These are phyloP conservation scores for Sinotaia quadrata DNA, from an alignment of 2,888 invertebrate genomes.

Conservation along the genomic window DNA sequence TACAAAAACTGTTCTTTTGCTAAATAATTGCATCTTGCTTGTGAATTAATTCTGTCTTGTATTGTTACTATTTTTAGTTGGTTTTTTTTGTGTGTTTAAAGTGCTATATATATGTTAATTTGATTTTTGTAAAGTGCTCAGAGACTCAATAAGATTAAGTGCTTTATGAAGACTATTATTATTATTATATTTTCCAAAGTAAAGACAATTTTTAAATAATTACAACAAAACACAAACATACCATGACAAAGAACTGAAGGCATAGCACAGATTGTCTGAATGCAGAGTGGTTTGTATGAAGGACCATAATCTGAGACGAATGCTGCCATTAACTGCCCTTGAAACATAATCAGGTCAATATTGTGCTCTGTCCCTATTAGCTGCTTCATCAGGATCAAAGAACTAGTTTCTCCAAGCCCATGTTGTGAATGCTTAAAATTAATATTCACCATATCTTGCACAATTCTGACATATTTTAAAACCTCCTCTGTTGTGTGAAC, in stretches of 20 bases:
- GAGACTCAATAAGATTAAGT: too few species aligned
- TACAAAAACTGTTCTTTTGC: too few species aligned
- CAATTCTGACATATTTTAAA: slow-evolving; percentile 28
- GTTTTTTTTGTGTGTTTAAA: too few species aligned
- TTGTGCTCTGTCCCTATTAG: slow-evolving; percentile 33
- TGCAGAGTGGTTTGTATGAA: slow-evolving; percentile 15
- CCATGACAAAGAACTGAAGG: slow-evolving; percentile 21
- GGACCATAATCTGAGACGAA: slow-evolving; percentile 35
- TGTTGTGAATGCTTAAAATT: slow-evolving; percentile 31
- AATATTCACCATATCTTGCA: slow-evolving; percentile 31
- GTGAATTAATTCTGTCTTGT: too few species aligned
- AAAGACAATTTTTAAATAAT: too few species aligned
- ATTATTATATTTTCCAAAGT: too few species aligned
- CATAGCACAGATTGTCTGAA: slow-evolving; percentile 21
- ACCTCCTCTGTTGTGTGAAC: slow-evolving; percentile 40
- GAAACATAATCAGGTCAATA: slow-evolving; percentile 30
- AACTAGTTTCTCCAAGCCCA: slow-evolving; percentile 20
- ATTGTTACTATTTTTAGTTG: too few species aligned
- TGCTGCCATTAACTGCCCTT: slow-evolving; percentile 26
- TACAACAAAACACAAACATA: too few species aligned
- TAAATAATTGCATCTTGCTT: too few species aligned
- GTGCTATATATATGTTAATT: too few species aligned
- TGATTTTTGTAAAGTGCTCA: too few species aligned
- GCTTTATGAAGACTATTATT: too few species aligned
- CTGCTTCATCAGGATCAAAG: slow-evolving; percentile 33